phyloP scores from a whole-genome alignment of 2,113 vertebrate genomes.

The Opisthocomus hoazin region DNA sequence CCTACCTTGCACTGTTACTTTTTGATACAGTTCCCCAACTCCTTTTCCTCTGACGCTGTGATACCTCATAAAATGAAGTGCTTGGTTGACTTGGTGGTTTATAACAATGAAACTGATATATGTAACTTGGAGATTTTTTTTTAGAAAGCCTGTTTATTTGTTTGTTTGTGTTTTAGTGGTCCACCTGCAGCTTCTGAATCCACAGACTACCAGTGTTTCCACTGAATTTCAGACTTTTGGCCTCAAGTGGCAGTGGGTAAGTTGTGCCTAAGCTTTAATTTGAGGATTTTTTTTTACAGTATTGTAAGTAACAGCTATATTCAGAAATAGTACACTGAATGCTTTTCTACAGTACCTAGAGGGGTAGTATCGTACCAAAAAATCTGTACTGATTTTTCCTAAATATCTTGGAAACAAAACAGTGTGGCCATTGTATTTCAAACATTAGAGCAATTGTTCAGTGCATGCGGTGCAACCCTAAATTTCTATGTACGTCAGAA shows the following conservation, averaged over 20 bases:
- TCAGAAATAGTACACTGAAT: neutral
- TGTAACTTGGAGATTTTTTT: neutral
- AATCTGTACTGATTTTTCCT: constrained; percentile 7
- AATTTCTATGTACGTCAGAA: constrained; percentile 34
- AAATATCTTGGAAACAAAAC: constrained; percentile 51
- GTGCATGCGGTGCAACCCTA: constrained; percentile 12
- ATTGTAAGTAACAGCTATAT: neutral
- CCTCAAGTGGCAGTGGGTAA: neutral
- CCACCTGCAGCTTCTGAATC: neutral
- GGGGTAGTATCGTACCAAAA: neutral
- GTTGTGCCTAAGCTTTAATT: neutral
- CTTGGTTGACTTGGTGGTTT: neutral
- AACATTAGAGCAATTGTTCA: constrained; percentile 58
- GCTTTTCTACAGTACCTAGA: neutral
- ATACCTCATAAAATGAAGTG: neutral
- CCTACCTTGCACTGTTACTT: neutral
- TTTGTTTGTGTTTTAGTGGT: neutral
- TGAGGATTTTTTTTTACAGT: neutral
- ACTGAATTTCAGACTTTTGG: neutral
- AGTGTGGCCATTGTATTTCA: constrained; percentile 47
- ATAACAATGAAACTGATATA: neutral
- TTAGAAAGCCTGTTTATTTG: neutral
- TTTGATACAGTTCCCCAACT: neutral
- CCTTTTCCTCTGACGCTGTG: neutral
- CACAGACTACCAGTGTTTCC: neutral